phyloP scores from a whole-genome alignment of 2,113 vertebrate species.

The Labeo rohita region DNA sequence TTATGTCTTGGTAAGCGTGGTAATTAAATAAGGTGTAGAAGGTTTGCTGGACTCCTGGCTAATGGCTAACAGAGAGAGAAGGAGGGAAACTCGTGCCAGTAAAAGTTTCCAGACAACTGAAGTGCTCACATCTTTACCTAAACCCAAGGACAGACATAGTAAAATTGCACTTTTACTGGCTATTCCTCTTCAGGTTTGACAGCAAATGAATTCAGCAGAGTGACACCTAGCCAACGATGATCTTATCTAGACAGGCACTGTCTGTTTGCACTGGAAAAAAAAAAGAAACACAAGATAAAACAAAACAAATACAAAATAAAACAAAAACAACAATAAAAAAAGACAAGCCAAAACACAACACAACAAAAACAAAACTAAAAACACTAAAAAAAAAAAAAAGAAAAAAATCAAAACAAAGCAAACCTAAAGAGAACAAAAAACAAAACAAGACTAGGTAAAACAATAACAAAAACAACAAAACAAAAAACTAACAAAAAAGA shows the following conservation, averaged over 20 bases:
- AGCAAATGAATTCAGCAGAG: not conserved
- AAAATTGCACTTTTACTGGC: not conserved
- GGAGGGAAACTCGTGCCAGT: conserved; percentile 18
- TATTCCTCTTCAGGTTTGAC: not conserved
- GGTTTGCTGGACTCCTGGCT: conserved; percentile 16
- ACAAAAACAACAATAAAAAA: too few relatives aligned
- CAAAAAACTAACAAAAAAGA: too few relatives aligned
- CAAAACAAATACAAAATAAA: too few relatives aligned
- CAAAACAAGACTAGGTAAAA: too few relatives aligned
- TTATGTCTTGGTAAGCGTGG: conserved; percentile 42
- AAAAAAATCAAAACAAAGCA: too few relatives aligned
- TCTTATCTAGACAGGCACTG: not conserved
- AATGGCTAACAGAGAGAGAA: conserved; percentile 45
- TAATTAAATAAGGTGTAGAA: conserved; percentile 51
- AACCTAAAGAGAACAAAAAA: too few relatives aligned
- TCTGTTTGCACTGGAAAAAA: not conserved
- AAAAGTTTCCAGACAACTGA: conserved; percentile 30
- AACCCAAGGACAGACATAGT: not conserved
- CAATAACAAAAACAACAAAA: too few relatives aligned
- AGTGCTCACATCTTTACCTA: conserved; percentile 2
- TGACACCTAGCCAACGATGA: not conserved
- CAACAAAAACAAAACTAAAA: too few relatives aligned
- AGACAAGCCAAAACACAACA: too few relatives aligned
- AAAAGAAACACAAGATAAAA: too few relatives aligned
- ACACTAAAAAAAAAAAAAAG: too few relatives aligned